phyloP scores from a whole-genome alignment of 2,113 vertebrate genomes.

The Vanacampus margaritifer region DNA sequence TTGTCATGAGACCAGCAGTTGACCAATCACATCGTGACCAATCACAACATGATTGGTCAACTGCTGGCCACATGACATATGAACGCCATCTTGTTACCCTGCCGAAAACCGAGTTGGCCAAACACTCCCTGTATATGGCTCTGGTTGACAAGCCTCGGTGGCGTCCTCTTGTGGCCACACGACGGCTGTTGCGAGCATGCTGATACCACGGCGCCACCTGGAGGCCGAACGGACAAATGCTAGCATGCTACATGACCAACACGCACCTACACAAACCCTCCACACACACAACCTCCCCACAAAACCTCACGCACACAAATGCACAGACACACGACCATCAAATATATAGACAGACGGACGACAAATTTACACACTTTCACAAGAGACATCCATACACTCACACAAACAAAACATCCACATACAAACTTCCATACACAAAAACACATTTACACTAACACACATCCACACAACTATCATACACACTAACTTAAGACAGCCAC shows the following conservation, averaged over 20 bases:
- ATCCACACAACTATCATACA: background rate
- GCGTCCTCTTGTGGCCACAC: background rate
- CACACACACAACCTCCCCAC: background rate
- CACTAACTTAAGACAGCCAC: too few species aligned
- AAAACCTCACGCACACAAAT: background rate
- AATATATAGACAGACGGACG: background rate
- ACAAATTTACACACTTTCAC: too few species aligned
- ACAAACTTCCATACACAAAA: background rate
- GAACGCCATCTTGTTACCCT: too few species aligned
- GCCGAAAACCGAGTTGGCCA: too few species aligned
- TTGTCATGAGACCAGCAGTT: too few species aligned
- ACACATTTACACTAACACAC: background rate
- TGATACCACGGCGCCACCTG: slow-evolving; percentile 42
- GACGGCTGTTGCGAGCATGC: slow-evolving; percentile 18
- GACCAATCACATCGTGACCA: too few species aligned
- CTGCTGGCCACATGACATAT: too few species aligned
- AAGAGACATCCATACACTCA: too few species aligned
- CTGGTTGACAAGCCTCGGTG: background rate
- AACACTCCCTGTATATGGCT: too few species aligned
- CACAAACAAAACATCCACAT: background rate
- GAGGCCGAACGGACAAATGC: slow-evolving; percentile 47
- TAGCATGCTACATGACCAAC: slow-evolving; percentile 58
- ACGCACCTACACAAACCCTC: background rate
- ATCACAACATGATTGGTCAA: too few species aligned
- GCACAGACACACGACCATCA: background rate